Evolutionary conservation across 1,140 invertebrate species (phyloP), one percentile per base, ranked within the genome.

Genomic region (Aculops lycopersici): DNA sequence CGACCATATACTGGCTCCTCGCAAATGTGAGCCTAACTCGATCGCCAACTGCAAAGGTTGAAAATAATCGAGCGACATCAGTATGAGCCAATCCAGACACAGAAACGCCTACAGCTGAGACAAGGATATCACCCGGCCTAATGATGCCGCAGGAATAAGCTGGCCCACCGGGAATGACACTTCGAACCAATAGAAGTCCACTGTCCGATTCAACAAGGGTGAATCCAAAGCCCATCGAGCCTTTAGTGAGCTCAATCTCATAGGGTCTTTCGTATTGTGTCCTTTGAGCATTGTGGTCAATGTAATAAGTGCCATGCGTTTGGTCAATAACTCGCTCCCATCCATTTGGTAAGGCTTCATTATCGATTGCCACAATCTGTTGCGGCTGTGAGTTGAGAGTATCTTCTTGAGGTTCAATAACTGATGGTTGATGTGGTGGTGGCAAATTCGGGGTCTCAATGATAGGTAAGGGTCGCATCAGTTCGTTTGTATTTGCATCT

Each of bases 301-400:
- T n/a, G n/a, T n/a, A 97, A 52, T 95, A 97, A 35, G 81, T 88
- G 14, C 90, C 90, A 59, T 94, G 94, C 52, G 86, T 67, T 31
- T 83, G 80, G 60, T 95, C 90, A 47, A 88, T 80, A 20, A 95
- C 92, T 59, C 81, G 73, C 55, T 95, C 90, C 90, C 90, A 97
- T 15, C 90, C 90, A 56, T 81, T 88, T 0, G 90, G 90, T 43
- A 97, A 39, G 17, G 48, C 53, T 47, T 57, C 58, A 12, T 58
- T 53, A 39, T 58, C 57, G 55, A 62, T 61, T 4, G 57, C 57
- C 49, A 61, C 61, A 20, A 63, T 58, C n/a, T n/a, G n/a, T n/a
- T n/a, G n/a, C n/a, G n/a, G n/a, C n/a, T n/a, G n/a, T n/a, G n/a
- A n/a, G n/a, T n/a, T n/a, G n/a, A n/a, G n/a, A n/a, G n/a, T n/a